Base-by-base conservation (phyloP, 2,113 vertebrate genomes). In the Lasiurus cinereus region DNA sequence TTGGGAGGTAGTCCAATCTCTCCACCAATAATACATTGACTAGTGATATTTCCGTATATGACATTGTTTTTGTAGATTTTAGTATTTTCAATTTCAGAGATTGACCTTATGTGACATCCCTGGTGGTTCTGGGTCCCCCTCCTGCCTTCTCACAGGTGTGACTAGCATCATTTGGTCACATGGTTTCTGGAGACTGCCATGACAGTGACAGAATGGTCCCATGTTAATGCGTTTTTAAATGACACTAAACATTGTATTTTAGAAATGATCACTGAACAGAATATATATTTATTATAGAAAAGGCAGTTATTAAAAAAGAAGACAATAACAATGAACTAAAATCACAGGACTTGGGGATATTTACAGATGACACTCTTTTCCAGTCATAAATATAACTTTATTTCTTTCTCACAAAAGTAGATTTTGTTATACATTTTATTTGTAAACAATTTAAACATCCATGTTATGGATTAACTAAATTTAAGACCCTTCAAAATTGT, bases 341-440 rank as follows among this genome's bases (percentile, higher is more conserved):
- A 52, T 73, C 73, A 73, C 16, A 84, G 62, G 33, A 56, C n/a
- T 88, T 88, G 14, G 88, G 15, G n/a, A 76, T 67, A 82, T 18
- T 83, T 33, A 66, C 36, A 92, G 62, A 54, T 67, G 39, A 29
- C 10, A 69, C 31, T 84, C 62, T 77, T 91, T 66, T 56, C 31
- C 79, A 78, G 19, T 52, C 19, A 72, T 73, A 66, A 80, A 59
- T 22, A 83, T 31, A 46, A 13, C 12, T 76, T 87, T 74, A 15
- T 48, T 90, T 79, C 16, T 72, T 85, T 84, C 72, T 84, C 88
- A 73, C 15, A 48, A 94, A 88, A 73, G 64, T 14, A 62, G 31
- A 48, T 92, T 87, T 82, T 94, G 33, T 83, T 46, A 27, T 54
- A 59, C 33, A 80, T 67, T 22, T 39, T 43, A 46, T 85, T 76